Conservation (phyloP, 2,888 invertebrate genomes). For the Plutella xylostella region DNA sequence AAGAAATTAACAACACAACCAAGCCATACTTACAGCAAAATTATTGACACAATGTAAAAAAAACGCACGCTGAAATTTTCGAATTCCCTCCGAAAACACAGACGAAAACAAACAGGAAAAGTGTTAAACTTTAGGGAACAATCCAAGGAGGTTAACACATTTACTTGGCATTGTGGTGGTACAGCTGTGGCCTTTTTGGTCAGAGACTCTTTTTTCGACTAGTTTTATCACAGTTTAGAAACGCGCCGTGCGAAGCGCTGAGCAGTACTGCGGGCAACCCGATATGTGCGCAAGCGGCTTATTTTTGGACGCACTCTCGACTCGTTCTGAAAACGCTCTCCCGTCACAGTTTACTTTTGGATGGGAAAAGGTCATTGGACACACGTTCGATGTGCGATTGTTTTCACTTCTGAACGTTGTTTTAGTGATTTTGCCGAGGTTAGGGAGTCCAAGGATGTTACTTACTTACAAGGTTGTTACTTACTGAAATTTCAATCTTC, state of each 20-base stretch:
- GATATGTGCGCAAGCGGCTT: slow-evolving; percentile 46
- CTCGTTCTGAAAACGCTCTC: slow-evolving; percentile 33
- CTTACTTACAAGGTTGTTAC: too few relatives aligned
- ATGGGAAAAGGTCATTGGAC: slow-evolving; percentile 64
- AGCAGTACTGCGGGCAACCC: slow-evolving; percentile 54
- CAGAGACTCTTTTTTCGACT: slow-evolving; percentile 32
- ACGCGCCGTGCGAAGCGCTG: slow-evolving; percentile 33
- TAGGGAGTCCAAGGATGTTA: too few relatives aligned
- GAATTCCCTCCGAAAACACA: not conserved
- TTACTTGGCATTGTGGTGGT: slow-evolving; percentile 25
- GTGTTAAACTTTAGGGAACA: not conserved
- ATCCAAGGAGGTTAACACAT: slow-evolving; percentile 3
- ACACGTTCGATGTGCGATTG: slow-evolving; percentile 30
- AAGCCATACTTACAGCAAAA: slow-evolving; percentile 46
- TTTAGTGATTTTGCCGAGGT: too few relatives aligned
- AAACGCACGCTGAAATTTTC: slow-evolving; percentile 2
- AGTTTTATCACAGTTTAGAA: slow-evolving; percentile 45
- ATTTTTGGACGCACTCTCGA: slow-evolving; percentile 52
- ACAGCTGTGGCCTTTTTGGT: slow-evolving; percentile 24
- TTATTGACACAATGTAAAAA: slow-evolving; percentile 36
- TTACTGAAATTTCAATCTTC: too few relatives aligned
- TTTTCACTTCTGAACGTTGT: slow-evolving; percentile 8
- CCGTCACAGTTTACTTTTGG: slow-evolving; percentile 60
- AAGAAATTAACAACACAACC: too few relatives aligned
- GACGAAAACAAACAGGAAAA: not conserved